A percentile compares a stretch with the other conserved stretches of the same genome.
Conservation (phyloP, 1,140 invertebrate species). For the Cataglyphis hispanica region DNA sequence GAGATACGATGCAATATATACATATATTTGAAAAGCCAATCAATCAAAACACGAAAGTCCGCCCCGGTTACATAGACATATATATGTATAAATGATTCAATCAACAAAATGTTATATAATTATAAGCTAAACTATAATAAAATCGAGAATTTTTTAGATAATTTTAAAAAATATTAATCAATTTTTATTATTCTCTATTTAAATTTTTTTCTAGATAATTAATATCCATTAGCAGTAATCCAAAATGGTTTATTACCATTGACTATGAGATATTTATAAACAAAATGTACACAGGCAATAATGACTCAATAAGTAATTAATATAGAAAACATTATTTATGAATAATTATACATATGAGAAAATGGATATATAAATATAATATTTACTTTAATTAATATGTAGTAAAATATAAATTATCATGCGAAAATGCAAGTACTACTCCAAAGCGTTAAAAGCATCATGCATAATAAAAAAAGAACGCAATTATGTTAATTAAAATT, state of each 20-base stretch:
- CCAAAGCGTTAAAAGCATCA: not conserved
- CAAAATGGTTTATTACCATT: not conserved
- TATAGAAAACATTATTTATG: not conserved
- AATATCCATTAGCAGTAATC: too few relatives aligned
- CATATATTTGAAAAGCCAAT: not conserved
- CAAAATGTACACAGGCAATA: not conserved
- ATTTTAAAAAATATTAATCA: not conserved
- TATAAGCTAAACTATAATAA: not conserved
- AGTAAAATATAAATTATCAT: not conserved
- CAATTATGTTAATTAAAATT: slow-evolving; percentile 32
- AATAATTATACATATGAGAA: slow-evolving; percentile 4
- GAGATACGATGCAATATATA: not conserved
- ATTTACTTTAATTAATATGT: not conserved
- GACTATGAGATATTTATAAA: not conserved
- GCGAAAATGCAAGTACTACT: not conserved
- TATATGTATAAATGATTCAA: not conserved
- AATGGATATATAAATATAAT: not conserved
- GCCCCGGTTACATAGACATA: not conserved
- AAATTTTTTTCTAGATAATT: not conserved
- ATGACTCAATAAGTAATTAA: not conserved
- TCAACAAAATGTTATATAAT: not conserved
- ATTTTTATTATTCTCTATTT: not conserved
- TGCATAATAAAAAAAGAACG: not conserved
- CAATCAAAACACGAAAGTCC: not conserved
- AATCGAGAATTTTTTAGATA: slow-evolving; percentile 14